Percentiles rank a stretch among this genome's conserved stretches.
phyloP scores from a whole-genome alignment of 1,140 invertebrate species.

The Aricia agestis region DNA sequence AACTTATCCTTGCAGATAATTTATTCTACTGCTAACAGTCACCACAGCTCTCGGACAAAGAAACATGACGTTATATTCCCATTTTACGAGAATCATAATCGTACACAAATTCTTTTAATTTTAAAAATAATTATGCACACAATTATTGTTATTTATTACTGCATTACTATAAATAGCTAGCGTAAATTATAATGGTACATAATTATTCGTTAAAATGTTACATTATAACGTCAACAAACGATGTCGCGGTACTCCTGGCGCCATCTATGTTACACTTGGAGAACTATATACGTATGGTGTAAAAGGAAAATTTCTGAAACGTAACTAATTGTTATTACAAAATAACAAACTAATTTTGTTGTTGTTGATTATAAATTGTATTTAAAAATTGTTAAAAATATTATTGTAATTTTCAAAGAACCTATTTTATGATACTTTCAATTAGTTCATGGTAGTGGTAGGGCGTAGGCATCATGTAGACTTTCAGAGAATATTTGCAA shows the following conservation, averaged over 20 bases:
- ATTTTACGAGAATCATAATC: background rate
- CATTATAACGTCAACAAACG: background rate
- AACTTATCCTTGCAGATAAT: background rate
- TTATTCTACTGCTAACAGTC: background rate
- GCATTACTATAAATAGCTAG: background rate
- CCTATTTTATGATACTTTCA: no score
- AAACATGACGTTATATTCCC: background rate
- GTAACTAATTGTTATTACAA: no score
- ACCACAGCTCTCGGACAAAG: background rate
- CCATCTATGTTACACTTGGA: conserved; percentile 34
- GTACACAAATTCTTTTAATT: background rate
- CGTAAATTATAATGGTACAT: background rate
- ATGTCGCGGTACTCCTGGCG: conserved; percentile 29
- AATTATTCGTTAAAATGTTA: background rate
- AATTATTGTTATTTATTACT: background rate
- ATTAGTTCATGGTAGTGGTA: no score
- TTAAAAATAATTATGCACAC: background rate
- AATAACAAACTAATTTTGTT: no score
- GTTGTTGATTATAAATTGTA: no score
- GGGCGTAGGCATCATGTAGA: no score
- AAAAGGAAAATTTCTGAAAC: no score
- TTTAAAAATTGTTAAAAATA: no score
- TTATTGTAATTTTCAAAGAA: no score
- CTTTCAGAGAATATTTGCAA: no score
- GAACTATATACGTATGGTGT: background rate